These are phyloP conservation scores for Lontra canadensis DNA, from an alignment of 2,113 vertebrate species.

Conservation along the genomic window DNA sequence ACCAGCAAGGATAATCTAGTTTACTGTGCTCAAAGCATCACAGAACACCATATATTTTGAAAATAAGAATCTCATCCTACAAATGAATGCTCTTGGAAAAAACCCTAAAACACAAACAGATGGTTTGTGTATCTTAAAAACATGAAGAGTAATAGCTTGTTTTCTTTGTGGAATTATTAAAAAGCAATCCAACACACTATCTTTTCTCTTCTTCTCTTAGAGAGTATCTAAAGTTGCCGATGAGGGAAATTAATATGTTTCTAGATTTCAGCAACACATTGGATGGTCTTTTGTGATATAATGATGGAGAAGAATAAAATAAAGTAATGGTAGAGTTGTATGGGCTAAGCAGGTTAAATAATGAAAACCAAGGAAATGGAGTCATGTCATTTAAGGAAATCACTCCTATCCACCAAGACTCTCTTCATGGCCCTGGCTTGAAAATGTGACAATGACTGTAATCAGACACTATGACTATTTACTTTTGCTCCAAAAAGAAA, in stretches of 20 bases:
- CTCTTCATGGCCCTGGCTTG: not conserved
- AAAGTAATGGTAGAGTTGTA: not conserved
- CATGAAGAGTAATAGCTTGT: not conserved
- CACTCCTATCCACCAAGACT: not conserved
- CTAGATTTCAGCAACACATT: not conserved
- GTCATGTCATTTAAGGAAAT: not conserved
- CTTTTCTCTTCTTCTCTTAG: not conserved
- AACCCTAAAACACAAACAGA: slow-evolving; percentile 29
- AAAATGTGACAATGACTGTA: not conserved
- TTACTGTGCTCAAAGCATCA: not conserved
- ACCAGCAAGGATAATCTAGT: not conserved
- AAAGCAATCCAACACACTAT: not conserved
- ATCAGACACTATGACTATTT: not conserved
- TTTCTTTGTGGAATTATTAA: slow-evolving; percentile 36
- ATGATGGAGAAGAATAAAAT: not conserved
- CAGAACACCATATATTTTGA: slow-evolving; percentile 14
- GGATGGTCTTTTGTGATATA: not conserved
- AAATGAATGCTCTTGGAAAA: slow-evolving; percentile 2
- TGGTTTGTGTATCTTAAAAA: not conserved
- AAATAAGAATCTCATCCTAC: slow-evolving; percentile 34
- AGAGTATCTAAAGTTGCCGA: not conserved
- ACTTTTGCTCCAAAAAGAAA: not conserved
- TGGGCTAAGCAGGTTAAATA: not conserved
- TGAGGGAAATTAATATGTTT: not conserved
- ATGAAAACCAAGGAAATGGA: not conserved